Evolutionary conservation across 2,888 invertebrate species (phyloP), one percentile per base, ranked within the genome.

Genomic region (Pristionchus mayeri): DNA sequence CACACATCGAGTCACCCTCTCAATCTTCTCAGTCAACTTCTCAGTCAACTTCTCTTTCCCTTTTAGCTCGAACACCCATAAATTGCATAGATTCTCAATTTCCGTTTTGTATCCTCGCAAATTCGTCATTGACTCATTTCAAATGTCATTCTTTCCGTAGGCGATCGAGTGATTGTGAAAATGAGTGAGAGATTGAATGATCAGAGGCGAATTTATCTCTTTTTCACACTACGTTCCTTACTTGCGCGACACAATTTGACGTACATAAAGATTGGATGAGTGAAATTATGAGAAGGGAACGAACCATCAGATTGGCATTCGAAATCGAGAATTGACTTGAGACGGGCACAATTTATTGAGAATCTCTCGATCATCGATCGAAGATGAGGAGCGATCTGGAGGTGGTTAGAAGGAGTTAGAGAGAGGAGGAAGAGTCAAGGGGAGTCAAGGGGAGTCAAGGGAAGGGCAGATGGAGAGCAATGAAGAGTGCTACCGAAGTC

Each of bases 1-100:
- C 90, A 83, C 91, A 91, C 85, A 89, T 87, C 24, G 88, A 88
- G 40, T 91, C 91, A 52, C 90, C 90, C 67, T 91, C 92, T 88
- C 52, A 89, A 86, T 11, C 16, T 44, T 44, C 44, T 44, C n/a
- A n/a, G 13, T 67, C 6, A 18, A 16, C 27, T 16, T 60, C 44
- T 13, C 44, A 9, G 7, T 44, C 44, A 6, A 44, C 13, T 44
- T 13, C 44, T 44, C 13, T n/a, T 11, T 60, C 13, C 30, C 7
- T 27, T 60, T 30, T 34, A n/a, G n/a, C n/a, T n/a, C n/a, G n/a
- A n/a, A n/a, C n/a, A n/a, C 18, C 60, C 30, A 4, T 2, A 24
- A 40, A 71, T 21, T 16, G 16, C 30, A 9, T 11, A 21, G 3
- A 16, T 30, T 60, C 27, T 30, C 30, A 44, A 44, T 27, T 16